Base-by-base conservation (phyloP, 2,888 invertebrate species). In the Tetragonula carbonaria region DNA sequence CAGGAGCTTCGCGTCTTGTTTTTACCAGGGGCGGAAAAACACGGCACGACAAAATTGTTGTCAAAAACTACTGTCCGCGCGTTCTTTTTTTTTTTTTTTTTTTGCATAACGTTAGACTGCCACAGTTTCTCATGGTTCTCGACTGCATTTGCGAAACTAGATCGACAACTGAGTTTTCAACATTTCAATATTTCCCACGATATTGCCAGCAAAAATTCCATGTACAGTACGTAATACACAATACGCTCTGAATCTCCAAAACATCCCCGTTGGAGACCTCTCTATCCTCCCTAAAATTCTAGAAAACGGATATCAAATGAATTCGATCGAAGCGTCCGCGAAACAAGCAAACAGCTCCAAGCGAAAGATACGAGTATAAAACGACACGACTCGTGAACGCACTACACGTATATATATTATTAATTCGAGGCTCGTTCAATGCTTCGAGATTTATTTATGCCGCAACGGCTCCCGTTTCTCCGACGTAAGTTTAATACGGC, bases 401-500 rank as follows among this genome's bases (percentile, higher is more conserved):
- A 45, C 38, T 8, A 11, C 8, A 45, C 45, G 8, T 8, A 45
- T 1, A 45, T 1, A 45, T 1, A 8, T 8, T 38, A 38, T 38
- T 28, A 38, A 38, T 45, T 45, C 45, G 8, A 45, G 8, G 45
- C 57, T 21, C n/a, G 4, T 63, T 28, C 33, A 28, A 18, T 11
- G 13, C 16, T 38, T 4, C n/a, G 13, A 21, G 13, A 75, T 67
- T 75, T 68, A 75, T 68, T 80, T 76, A 21, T n/a, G 14, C 33
- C 33, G 21, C 53, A 51, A 76, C 53, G 45, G 28, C n/a, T n/a
- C 16, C 23, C 62, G 16, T 63, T 75, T n/a, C 50, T 45, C 50
- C 70, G 50, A 50, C 53, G 16, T 63, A 63, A 80, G 76, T 68
- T 76, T 21, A 65, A 80, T 65, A 33, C 77, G n/a, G 14, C 59